These are phyloP conservation scores for Phrynocephalus versicolor DNA, from an alignment of 2,113 vertebrate species.

Conservation along the genomic window DNA sequence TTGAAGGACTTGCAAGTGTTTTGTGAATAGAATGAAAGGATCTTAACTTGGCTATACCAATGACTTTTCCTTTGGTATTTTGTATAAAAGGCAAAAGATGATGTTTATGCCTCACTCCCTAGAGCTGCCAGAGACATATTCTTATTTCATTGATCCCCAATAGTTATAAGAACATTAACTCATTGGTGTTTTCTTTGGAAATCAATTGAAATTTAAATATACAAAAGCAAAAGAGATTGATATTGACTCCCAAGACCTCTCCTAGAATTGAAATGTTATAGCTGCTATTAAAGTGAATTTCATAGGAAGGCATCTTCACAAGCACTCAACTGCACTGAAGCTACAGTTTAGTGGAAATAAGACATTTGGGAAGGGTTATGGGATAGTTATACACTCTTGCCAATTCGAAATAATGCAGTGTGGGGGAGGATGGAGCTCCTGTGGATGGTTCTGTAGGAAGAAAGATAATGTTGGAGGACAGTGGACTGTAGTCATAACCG, in stretches of 20 bases:
- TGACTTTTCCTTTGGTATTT: not conserved
- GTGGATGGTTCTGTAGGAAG: not conserved
- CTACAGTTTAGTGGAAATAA: not conserved
- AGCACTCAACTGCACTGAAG: not conserved
- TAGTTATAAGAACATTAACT: constrained; percentile 11
- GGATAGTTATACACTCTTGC: not conserved
- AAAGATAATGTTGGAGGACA: not conserved
- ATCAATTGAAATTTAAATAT: constrained; percentile 64
- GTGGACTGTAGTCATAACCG: not conserved
- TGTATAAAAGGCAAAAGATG: not conserved
- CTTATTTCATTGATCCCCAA: constrained; percentile 37
- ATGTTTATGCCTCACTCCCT: constrained; percentile 48
- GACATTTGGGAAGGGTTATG: not conserved
- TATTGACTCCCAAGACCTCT: constrained; percentile 51
- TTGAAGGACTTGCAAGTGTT: not conserved
- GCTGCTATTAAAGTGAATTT: constrained; percentile 53
- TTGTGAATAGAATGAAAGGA: not conserved
- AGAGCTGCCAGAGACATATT: constrained; percentile 19
- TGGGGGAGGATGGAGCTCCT: not conserved
- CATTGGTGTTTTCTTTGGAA: constrained; percentile 46
- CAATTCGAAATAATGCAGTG: not conserved
- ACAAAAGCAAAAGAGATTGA: constrained; percentile 44
- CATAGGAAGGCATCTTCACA: constrained; percentile 46
- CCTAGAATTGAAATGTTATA: constrained; percentile 51
- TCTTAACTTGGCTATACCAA: not conserved